phyloP scores from a whole-genome alignment of 53 echinoderm and acorn worm genomes.

The Hippasteria phrygiana region DNA sequence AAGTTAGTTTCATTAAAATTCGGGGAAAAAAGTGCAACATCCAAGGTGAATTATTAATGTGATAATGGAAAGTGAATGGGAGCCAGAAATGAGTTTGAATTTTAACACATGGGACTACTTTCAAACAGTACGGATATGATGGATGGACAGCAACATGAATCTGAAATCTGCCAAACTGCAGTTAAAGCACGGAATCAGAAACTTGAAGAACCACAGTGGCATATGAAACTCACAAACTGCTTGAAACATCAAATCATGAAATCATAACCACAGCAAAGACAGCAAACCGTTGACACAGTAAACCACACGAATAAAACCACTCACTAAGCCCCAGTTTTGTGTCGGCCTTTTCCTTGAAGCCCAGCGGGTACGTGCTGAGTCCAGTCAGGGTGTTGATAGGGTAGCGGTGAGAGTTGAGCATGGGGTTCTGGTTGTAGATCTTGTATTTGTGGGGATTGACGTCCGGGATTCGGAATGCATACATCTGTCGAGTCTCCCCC shows the following conservation, averaged over 20 bases:
- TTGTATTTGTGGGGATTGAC: slow-evolving; percentile 69
- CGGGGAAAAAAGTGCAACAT: no score
- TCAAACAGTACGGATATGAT: no score
- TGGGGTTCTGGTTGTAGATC: slow-evolving; percentile 86
- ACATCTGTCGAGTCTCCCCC: slow-evolving; percentile 74
- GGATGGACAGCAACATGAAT: no score
- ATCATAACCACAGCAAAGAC: background rate
- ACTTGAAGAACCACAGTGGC: background rate
- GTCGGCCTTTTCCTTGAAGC: slow-evolving; percentile 85
- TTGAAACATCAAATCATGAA: background rate
- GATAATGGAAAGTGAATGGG: no score
- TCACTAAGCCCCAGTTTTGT: slow-evolving; percentile 82
- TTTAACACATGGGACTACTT: no score
- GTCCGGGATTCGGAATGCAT: slow-evolving; percentile 77
- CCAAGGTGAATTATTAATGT: no score
- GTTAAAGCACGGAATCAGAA: background rate
- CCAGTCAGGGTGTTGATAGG: slow-evolving; percentile 95
- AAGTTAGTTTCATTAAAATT: no score
- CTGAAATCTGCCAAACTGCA: background rate
- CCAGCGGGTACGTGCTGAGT: slow-evolving; percentile 87
- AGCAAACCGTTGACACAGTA: slow-evolving; percentile 10
- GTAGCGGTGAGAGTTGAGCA: slow-evolving; percentile 82
- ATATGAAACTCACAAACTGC: background rate
- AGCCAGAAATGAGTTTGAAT: no score
- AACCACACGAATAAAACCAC: slow-evolving; percentile 35